Evolutionary conservation across 2,888 invertebrate genomes (phyloP), one percentile per base, ranked within the genome.

Genomic region (Heliconius erato): DNA sequence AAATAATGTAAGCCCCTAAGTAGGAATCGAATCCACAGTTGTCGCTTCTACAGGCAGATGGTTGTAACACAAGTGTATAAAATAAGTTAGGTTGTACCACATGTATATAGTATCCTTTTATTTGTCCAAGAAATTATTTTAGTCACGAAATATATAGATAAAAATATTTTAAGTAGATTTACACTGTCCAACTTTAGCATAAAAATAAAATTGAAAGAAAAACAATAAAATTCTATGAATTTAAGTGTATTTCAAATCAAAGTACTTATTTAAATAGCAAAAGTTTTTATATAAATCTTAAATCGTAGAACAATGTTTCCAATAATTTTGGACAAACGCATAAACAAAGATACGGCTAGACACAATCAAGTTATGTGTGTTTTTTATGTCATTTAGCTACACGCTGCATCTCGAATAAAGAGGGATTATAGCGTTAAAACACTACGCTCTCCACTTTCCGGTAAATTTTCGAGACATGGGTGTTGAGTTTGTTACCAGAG

Each of bases 231-330:
- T 63, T 63, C 11, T 63, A 63, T 63, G n/a, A 63, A 63, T 11
- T n/a, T n/a, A 3, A 63, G 12, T n/a, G 63, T 63, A 63, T 63
- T 63, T 63, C 12, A 11, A 63, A 63, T 63, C 23, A 63, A 63
- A n/a, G n/a, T 63, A 63, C 63, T 63, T 63, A 63, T n/a, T 63
- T n/a, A n/a, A 63, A 63, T 63, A n/a, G 12, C n/a, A n/a, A 63
- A 63, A 63, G 63, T 63, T 63, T 63, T 63, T 23, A n/a, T 63
- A n/a, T n/a, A 63, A 63, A 63, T 63, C 63, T 63, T 63, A 63
- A n/a, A 63, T 63, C 63, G 9, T 63, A 11, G 63, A 12, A 63
- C 63, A n/a, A 63, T 63, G 63, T 63, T 63, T 11, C 11, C 11
- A 63, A 63, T 63, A 63, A 63, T 63, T 63, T 63, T n/a, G 54